Evolutionary conservation across 2,113 vertebrate species (phyloP).

Genomic region (Trichechus manatus): DNA sequence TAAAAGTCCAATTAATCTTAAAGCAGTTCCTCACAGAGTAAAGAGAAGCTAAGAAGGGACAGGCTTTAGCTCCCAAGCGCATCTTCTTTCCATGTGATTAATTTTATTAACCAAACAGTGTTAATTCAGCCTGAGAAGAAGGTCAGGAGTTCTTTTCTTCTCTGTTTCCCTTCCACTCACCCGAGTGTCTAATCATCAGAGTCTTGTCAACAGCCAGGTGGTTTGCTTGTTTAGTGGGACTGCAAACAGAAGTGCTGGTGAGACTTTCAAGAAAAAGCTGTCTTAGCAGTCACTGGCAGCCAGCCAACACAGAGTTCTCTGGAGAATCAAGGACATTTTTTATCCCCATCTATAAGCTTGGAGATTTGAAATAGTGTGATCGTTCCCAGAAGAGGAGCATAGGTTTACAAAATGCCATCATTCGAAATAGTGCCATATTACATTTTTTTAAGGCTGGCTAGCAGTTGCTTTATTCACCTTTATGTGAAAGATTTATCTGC

Average conservation of each 20-base stretch:
- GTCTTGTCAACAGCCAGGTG: conserved; percentile 32
- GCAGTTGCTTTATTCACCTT: conserved; percentile 75
- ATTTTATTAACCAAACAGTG: conserved; percentile 30
- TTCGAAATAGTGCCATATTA: conserved; percentile 24
- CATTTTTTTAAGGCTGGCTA: conserved; percentile 60
- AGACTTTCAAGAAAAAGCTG: conserved; percentile 47
- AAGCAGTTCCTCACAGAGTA: conserved; percentile 40
- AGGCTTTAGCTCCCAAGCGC: not conserved
- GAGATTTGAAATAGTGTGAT: conserved; percentile 61
- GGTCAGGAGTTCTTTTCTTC: not conserved
- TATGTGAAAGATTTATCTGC: conserved; percentile 81
- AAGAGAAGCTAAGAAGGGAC: not conserved
- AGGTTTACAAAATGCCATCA: conserved; percentile 67
- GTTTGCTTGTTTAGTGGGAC: conserved; percentile 34
- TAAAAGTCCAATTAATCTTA: conserved; percentile 75
- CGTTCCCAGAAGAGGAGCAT: conserved; percentile 52
- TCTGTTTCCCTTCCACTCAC: not conserved
- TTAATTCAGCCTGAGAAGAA: conserved; percentile 45
- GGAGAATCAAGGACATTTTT: conserved; percentile 72
- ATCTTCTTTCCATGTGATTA: conserved; percentile 29
- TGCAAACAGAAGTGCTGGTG: conserved; percentile 29
- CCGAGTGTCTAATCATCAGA: conserved; percentile 23
- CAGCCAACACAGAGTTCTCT: conserved; percentile 57
- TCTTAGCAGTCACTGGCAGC: conserved; percentile 34
- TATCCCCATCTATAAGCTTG: not conserved